Percentiles rank a stretch among this genome's conserved stretches.
These are phyloP conservation scores for Accipiter virgatus DNA, from an alignment of 2,113 vertebrate species.

Conservation along the genomic window DNA sequence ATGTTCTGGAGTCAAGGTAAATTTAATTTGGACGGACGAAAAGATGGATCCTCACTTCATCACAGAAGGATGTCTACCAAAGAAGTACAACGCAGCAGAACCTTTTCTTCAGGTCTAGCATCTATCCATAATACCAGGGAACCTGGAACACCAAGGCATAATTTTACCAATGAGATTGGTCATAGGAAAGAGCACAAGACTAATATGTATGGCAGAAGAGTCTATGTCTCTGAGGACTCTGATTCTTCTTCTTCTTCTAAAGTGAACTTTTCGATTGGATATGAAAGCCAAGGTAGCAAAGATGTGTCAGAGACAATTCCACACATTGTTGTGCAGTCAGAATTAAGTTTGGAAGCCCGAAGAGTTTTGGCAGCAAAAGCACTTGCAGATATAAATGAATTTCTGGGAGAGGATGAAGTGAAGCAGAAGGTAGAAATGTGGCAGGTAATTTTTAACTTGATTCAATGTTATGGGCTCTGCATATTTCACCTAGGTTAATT, in stretches of 20 bases:
- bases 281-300: conserved; percentile 44
- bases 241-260: conserved; percentile 47
- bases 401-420: conserved; percentile 76
- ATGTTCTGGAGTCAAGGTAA: conserved; percentile 79
- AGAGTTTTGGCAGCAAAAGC: conserved; percentile 85
- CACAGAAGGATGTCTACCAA: conserved; percentile 57
- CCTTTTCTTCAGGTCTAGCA: conserved; percentile 77
- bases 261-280: conserved; percentile 22
- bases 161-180: neutral
- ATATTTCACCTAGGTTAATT: neutral
- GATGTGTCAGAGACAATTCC: conserved; percentile 62
- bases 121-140: conserved; percentile 42
- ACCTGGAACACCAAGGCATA: neutral
- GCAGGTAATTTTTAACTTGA: conserved; percentile 82
- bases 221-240: neutral
- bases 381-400: conserved; percentile 80
- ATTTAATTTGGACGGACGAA: conserved; percentile 47
- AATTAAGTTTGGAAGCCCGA: conserved; percentile 79
- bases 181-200: neutral
- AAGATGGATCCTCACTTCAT: conserved; percentile 35
- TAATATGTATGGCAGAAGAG: neutral
- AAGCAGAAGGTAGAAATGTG: conserved; percentile 82
- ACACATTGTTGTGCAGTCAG: conserved; percentile 72
- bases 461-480: neutral
- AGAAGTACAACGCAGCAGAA: conserved; percentile 78